Conservation (phyloP, 2,797 vertebrate genomes). For the Micrastur ruficollis region DNA sequence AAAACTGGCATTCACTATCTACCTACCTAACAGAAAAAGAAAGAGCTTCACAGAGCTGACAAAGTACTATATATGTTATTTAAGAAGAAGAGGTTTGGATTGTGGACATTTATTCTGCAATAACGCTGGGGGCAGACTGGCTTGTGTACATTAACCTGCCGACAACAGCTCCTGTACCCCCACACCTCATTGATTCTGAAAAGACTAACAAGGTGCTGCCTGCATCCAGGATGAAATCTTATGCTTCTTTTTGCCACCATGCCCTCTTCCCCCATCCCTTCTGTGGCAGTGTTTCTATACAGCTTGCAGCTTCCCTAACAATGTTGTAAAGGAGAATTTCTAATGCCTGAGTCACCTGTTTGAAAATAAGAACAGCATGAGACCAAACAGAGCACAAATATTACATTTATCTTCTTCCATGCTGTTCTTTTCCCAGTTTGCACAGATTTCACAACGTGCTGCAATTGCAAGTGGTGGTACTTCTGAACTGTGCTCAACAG, state of each 20-base stretch:
- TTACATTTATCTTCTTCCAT: background rate
- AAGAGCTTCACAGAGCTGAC: background rate
- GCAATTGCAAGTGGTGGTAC: background rate
- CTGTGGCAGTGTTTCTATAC: background rate
- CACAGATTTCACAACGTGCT: background rate
- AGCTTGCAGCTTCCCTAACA: background rate
- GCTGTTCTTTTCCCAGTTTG: background rate
- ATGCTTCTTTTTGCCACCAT: background rate
- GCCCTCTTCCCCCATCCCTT: background rate
- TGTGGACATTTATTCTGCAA: background rate
- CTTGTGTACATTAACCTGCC: background rate
- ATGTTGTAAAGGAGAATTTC: background rate
- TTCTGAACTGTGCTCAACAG: background rate
- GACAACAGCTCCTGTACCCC: background rate
- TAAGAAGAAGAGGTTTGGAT: background rate
- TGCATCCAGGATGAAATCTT: background rate
- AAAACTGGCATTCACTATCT: background rate
- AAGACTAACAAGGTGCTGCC: background rate
- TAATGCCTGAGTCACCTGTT: background rate
- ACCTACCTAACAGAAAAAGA: background rate
- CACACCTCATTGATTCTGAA: background rate
- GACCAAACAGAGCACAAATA: background rate
- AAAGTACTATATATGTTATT: background rate
- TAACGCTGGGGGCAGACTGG: background rate
- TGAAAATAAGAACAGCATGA: background rate